phyloP scores from a whole-genome alignment of 2,888 invertebrate genomes.

The Chironomus riparius region DNA sequence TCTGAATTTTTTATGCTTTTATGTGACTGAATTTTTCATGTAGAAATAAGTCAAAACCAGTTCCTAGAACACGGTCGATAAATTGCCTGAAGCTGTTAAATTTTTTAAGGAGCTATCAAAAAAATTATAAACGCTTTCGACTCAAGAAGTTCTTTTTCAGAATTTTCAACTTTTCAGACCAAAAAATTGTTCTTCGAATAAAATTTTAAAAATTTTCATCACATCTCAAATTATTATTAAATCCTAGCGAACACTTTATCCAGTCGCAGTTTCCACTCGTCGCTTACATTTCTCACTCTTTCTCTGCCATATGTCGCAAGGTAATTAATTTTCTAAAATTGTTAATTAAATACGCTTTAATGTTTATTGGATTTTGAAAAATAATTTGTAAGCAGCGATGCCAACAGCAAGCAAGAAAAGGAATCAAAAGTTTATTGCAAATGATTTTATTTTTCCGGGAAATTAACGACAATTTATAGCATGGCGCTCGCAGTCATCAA shows the following conservation, averaged over 20 bases:
- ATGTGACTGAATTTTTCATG: too few species aligned
- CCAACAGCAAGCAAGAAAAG: background rate
- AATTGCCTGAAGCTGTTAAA: too few species aligned
- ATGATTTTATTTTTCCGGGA: slow-evolving; percentile 2
- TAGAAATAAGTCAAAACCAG: too few species aligned
- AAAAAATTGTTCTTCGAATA: too few species aligned
- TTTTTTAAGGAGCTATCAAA: too few species aligned
- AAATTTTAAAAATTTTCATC: background rate
- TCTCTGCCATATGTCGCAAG: slow-evolving; percentile 4
- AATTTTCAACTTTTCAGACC: too few species aligned
- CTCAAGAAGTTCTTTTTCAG: too few species aligned
- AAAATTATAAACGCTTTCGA: too few species aligned
- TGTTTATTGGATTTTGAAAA: slow-evolving; percentile 21
- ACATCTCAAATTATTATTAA: too few species aligned
- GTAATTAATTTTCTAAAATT: slow-evolving; percentile 21
- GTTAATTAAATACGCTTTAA: slow-evolving; percentile 22
- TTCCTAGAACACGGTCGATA: too few species aligned
- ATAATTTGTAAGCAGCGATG: background rate
- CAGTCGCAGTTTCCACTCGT: too few species aligned
- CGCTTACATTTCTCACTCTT: background rate
- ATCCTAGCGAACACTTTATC: background rate
- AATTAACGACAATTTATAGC: slow-evolving; percentile 20
- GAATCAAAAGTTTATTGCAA: slow-evolving; percentile 2
- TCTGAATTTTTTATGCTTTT: too few species aligned
- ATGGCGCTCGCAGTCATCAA: background rate